Evolutionary conservation across 2,888 invertebrate genomes (phyloP), one percentile per base, ranked within the genome.

Genomic region (Galerucella nymphaeae): DNA sequence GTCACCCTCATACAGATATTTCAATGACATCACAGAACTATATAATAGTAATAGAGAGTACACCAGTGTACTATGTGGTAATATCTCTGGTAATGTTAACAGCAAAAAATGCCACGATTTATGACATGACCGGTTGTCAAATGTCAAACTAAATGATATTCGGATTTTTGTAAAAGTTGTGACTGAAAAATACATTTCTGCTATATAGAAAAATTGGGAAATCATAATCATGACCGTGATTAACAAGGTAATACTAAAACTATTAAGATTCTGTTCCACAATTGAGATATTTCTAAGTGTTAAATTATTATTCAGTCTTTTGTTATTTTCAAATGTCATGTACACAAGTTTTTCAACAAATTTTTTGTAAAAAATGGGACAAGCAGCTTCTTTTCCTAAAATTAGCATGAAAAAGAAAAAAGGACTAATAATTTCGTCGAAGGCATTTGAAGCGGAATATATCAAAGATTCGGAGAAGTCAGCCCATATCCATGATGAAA

Each of bases 171-270:
- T 63, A 55, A 38, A 45, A 8, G 53, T 18, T 45, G 70, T 63
- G 59, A 2, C 8, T 48, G 53, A 57, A 66, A 72, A 53, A 42
- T n/a, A 42, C 16, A 53, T 67, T 63, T 23, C 30, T 63, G 45
- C 38, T 48, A 41, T 23, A 59, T 23, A 59, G 30, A 38, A 63
- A n/a, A n/a, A n/a, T n/a, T n/a, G n/a, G n/a, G n/a, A n/a, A 66
- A 18, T 62, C 13, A 14, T 48, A 66, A 76, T 71, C 63, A 81
- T 81, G 81, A 81, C 81, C 42, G 81, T 81, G 59, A 79, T 81
- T 64, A 81, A 81, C 75, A 81, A 81, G 80, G 81, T 81, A 78
- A 76, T 63, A 57, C 14, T 48, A 11, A 61, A 62, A 53, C 67
- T 65, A 10, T 72, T 16, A 57, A 55, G 23, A 67, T 41, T 59